phyloP scores from a whole-genome alignment of 2,797 vertebrate genomes.

The Threskiornis aethiopicus region DNA sequence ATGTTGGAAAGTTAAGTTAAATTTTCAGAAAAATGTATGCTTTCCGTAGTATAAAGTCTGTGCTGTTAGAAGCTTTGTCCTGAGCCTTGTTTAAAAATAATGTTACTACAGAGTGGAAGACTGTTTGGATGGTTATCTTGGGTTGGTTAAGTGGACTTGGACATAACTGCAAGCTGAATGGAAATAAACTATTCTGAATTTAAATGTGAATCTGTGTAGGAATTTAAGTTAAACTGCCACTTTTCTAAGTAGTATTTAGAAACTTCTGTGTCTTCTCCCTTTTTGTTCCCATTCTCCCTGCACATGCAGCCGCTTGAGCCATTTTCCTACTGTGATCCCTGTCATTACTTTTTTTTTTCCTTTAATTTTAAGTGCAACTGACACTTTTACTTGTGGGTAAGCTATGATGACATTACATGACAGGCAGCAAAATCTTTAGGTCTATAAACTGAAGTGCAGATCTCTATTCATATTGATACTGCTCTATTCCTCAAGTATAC shows the following conservation, averaged over 20 bases:
- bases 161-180: not conserved
- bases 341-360: not conserved
- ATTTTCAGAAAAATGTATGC: not conserved
- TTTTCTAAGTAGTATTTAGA: not conserved
- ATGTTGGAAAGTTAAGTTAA: not conserved
- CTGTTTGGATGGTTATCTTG: not conserved
- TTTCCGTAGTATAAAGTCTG: not conserved
- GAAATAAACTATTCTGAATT: not conserved
- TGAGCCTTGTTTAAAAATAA: not conserved
- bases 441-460: not conserved
- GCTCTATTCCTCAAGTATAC: not conserved
- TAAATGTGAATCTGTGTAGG: not conserved
- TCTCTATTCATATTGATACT: not conserved
- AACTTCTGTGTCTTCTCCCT: not conserved
- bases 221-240: not conserved
- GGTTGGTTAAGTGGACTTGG: not conserved
- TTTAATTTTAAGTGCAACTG: not conserved
- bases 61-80: not conserved
- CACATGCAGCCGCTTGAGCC: not conserved
- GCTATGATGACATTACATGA: not conserved
- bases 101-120: not conserved
- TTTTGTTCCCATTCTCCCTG: not conserved
- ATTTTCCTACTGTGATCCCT: not conserved
- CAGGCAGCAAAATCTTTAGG: not conserved
- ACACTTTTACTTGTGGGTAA: accelerated